These are phyloP conservation scores for Callipepla californica DNA, from an alignment of 2,113 vertebrate species.

Conservation along the genomic window DNA sequence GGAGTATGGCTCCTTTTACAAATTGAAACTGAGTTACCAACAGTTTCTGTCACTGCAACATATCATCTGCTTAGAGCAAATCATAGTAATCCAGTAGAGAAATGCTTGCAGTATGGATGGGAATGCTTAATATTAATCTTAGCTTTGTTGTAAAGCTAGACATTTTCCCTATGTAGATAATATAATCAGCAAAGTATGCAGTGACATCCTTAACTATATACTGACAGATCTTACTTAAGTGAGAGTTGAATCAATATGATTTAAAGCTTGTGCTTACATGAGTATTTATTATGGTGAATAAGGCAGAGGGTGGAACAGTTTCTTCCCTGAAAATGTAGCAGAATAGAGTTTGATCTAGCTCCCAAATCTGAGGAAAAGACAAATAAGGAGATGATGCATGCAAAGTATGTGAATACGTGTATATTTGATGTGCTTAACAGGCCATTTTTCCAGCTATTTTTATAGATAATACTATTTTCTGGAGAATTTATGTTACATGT, in stretches of 20 bases:
- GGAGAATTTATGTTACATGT: neutral
- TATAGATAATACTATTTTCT: neutral
- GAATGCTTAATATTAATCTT: neutral
- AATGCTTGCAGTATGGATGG: neutral
- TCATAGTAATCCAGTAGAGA: neutral
- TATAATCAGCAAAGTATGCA: neutral
- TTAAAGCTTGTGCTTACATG: neutral
- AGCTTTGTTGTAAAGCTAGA: neutral
- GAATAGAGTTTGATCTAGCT: neutral
- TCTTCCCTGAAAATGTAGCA: neutral
- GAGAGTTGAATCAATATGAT: neutral
- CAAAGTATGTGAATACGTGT: neutral
- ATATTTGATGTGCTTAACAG: neutral
- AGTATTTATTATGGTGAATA: neutral
- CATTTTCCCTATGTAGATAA: neutral
- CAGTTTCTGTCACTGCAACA: neutral
- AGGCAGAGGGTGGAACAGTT: neutral
- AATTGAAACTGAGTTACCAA: neutral
- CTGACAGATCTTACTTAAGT: neutral
- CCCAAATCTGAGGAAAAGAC: neutral
- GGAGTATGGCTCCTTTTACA: neutral
- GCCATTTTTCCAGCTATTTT: neutral
- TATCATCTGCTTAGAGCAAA: neutral
- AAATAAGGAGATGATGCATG: neutral
- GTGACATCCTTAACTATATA: neutral